Evolutionary conservation across 1,140 invertebrate species (phyloP).

Genomic region (Plectus sambesii): DNA sequence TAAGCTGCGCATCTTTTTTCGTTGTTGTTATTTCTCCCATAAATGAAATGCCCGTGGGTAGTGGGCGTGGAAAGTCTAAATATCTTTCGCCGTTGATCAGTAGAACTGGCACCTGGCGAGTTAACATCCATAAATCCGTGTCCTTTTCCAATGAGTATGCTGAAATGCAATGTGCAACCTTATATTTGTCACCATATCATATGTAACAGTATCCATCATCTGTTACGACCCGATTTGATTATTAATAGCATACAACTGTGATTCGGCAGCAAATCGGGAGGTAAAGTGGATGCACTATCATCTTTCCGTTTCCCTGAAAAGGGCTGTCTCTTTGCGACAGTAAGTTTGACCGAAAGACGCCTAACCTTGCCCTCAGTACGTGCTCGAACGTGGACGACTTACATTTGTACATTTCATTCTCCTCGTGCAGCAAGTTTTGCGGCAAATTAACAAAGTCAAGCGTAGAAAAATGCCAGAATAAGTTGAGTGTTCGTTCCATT

Average conservation of each 20-base stretch:
- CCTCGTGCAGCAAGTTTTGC: constrained; percentile 38
- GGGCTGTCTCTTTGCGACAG: too few relatives aligned
- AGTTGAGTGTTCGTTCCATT: constrained; percentile 26
- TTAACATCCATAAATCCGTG: constrained; percentile 36
- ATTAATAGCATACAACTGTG: background rate
- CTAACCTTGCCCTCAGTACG: too few relatives aligned
- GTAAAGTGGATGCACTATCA: too few relatives aligned
- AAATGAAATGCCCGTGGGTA: constrained; percentile 36
- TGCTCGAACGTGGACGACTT: too few relatives aligned
- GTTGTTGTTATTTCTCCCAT: constrained; percentile 37
- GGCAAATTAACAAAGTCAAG: constrained; percentile 43
- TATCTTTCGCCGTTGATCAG: constrained; percentile 42
- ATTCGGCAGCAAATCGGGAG: background rate
- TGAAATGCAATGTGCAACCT: too few relatives aligned
- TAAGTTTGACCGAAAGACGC: too few relatives aligned
- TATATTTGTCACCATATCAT: too few relatives aligned
- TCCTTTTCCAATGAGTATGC: constrained; percentile 8
- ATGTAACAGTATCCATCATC: too few relatives aligned
- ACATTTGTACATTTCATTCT: constrained; percentile 38
- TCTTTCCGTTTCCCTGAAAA: too few relatives aligned
- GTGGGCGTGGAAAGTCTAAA: constrained; percentile 41
- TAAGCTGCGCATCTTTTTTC: constrained; percentile 2
- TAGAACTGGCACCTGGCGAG: constrained; percentile 30
- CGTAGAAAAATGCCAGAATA: constrained; percentile 40
- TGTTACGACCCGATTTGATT: background rate